Evolutionary conservation across 2,113 vertebrate genomes (phyloP).

Genomic region (Prunella himalayana): DNA sequence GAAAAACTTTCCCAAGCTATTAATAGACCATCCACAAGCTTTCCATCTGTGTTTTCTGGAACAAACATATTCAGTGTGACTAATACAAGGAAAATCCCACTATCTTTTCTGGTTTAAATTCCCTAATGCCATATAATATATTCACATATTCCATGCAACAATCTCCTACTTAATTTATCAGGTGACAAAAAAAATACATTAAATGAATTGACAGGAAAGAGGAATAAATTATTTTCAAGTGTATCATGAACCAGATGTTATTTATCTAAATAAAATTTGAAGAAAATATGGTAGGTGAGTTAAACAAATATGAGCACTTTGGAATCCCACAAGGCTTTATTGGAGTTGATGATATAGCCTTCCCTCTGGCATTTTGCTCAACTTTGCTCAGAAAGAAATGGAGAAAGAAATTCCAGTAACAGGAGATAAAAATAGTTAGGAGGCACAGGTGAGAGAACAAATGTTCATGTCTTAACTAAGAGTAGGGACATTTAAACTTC

Average conservation of each 20-base stretch:
- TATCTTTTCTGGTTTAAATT: slow-evolving; percentile 33
- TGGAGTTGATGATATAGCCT: background rate
- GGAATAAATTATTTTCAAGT: slow-evolving; percentile 4
- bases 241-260: background rate
- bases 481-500: background rate
- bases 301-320: background rate
- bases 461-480: background rate
- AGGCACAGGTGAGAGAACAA: background rate
- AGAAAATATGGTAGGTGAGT: background rate
- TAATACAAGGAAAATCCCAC: slow-evolving; percentile 63
- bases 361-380: background rate
- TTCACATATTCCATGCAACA: slow-evolving; percentile 37
- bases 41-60: slow-evolving; percentile 65
- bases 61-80: slow-evolving; percentile 39
- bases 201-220: background rate
- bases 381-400: background rate
- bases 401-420: background rate
- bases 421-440: background rate
- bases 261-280: background rate
- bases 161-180: slow-evolving; percentile 21
- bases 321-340: background rate
- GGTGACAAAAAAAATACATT: background rate
- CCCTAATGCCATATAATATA: background rate
- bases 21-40: slow-evolving; percentile 32
- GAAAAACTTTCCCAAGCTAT: slow-evolving; percentile 45